These are phyloP conservation scores for Zaprionus gabonicus DNA, from an alignment of 1,140 invertebrate genomes.

Conservation along the genomic window DNA sequence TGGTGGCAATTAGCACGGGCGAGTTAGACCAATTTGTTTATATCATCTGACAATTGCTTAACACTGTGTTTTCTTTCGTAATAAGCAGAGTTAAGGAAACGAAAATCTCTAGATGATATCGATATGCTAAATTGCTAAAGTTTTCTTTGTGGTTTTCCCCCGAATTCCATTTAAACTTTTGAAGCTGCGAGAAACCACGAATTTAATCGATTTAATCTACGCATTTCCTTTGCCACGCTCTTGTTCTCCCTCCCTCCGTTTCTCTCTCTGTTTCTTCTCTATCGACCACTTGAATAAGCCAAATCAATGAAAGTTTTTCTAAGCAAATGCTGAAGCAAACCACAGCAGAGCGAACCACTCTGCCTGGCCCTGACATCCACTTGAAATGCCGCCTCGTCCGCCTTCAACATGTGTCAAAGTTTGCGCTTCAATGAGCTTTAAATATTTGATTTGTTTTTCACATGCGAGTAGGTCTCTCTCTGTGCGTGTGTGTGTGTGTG, in stretches of 20 bases:
- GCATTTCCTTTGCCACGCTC: background rate
- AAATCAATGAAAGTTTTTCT: constrained; percentile 47
- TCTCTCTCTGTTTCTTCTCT: background rate
- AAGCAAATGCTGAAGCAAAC: constrained; percentile 35
- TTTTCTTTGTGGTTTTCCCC: background rate
- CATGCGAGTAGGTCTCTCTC: constrained; percentile 13
- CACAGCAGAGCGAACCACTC: background rate
- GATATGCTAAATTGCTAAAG: background rate
- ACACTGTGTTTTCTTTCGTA: background rate
- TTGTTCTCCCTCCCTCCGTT: background rate
- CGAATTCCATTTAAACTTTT: constrained; percentile 2
- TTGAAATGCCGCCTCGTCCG: constrained; percentile 32
- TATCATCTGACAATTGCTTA: constrained; percentile 10
- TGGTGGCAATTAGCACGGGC: constrained; percentile 12
- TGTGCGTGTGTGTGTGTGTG: background rate
- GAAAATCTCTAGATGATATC: background rate
- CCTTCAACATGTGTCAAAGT: constrained; percentile 76
- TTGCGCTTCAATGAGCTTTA: constrained; percentile 79
- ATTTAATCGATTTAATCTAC: constrained; percentile 38
- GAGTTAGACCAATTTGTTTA: constrained; percentile 9
- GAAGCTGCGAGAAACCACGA: constrained; percentile 15
- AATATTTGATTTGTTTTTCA: constrained; percentile 79
- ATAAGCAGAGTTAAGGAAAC: background rate
- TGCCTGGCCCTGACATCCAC: constrained; percentile 49
- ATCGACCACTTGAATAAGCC: constrained; percentile 29